Conservation (phyloP, 1,140 invertebrate genomes). For the Drosophila setifemur region DNA sequence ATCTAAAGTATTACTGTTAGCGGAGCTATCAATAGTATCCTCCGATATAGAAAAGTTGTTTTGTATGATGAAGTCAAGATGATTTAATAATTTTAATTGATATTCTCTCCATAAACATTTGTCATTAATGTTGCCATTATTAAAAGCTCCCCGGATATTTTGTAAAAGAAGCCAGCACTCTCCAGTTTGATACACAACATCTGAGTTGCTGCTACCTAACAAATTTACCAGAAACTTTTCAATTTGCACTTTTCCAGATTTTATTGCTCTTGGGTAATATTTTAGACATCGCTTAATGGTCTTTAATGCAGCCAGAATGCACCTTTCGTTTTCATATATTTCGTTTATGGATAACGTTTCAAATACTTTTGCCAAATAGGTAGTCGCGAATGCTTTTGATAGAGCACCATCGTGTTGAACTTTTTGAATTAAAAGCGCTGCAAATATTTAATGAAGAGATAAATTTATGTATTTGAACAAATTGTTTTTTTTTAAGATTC, state of each 20-base stretch:
- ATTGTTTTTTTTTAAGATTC: not conserved
- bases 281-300: slow-evolving; percentile 29
- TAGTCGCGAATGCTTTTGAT: slow-evolving; percentile 39
- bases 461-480: not conserved
- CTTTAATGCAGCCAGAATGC: slow-evolving; percentile 18
- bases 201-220: slow-evolving; percentile 21
- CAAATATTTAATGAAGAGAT: slow-evolving; percentile 4
- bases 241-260: slow-evolving; percentile 12
- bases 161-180: slow-evolving; percentile 48
- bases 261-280: slow-evolving; percentile 46
- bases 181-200: slow-evolving; percentile 38
- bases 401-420: slow-evolving; percentile 15
- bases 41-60: not conserved
- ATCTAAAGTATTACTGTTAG: not conserved
- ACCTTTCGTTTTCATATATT: not conserved
- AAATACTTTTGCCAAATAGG: slow-evolving; percentile 22
- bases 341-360: slow-evolving; percentile 3
- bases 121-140: not conserved
- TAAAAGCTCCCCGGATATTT: slow-evolving; percentile 19
- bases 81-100: slow-evolving; percentile 24
- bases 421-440: slow-evolving; percentile 29
- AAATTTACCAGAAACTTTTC: slow-evolving; percentile 8
- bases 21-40: not conserved
- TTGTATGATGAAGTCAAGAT: slow-evolving; percentile 16
- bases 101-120: slow-evolving; percentile 34